Percentiles rank a stretch among this genome's conserved stretches.
Evolutionary conservation across 2,113 vertebrate species (phyloP).

Genomic region (Pantherophis guttatus): DNA sequence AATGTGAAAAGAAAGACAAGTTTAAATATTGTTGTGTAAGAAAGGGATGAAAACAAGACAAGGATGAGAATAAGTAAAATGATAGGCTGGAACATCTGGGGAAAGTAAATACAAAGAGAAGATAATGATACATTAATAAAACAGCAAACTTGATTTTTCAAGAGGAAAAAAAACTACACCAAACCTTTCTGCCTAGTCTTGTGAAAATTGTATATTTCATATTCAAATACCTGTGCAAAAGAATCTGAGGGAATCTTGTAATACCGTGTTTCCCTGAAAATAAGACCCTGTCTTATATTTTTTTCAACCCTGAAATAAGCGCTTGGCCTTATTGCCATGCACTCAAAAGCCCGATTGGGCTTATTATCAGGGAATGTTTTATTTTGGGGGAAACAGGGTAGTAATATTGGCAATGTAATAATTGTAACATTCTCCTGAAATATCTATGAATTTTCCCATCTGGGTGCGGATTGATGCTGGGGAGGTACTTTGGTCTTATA

Average conservation of each 20-base stretch:
- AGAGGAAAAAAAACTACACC: slow-evolving; percentile 47
- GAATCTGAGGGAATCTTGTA: neutral
- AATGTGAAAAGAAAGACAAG: slow-evolving; percentile 95
- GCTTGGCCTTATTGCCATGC: too few species aligned
- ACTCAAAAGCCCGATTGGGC: too few species aligned
- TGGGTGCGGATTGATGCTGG: neutral
- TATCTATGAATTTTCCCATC: neutral
- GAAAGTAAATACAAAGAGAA: slow-evolving; percentile 75
- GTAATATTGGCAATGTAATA: neutral
- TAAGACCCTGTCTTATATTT: too few species aligned
- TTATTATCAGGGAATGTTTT: too few species aligned
- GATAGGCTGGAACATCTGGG: slow-evolving; percentile 99
- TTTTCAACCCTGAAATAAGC: too few species aligned
- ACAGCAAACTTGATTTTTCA: slow-evolving; percentile 45
- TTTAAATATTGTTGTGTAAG: slow-evolving; percentile 99
- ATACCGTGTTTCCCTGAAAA: neutral
- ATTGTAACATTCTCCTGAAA: neutral
- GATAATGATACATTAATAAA: slow-evolving; percentile 73
- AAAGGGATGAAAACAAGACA: slow-evolving; percentile 98
- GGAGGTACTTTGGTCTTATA: neutral
- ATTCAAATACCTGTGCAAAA: slow-evolving; percentile 35
- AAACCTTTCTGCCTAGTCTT: slow-evolving; percentile 20
- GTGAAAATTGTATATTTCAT: slow-evolving; percentile 35
- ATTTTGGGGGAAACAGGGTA: neutral
- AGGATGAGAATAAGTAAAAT: slow-evolving; percentile 99